Percentiles rank a stretch among this genome's conserved stretches.
Evolutionary conservation across 2,113 vertebrate species (phyloP).

Genomic region (Elephas maximus): DNA sequence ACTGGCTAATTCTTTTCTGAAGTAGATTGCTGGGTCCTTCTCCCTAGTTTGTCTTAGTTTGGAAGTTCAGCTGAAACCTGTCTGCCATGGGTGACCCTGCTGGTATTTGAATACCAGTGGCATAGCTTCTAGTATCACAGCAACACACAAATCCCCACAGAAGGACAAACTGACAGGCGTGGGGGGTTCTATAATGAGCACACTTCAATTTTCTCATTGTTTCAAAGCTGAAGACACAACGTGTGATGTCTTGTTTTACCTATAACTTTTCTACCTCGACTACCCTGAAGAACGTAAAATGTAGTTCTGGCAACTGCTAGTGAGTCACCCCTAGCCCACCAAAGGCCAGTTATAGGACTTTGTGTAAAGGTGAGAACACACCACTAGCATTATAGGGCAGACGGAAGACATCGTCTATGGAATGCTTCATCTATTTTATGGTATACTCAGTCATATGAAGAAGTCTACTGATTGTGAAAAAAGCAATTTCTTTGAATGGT

Average conservation of each 20-base stretch:
- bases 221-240: background rate
- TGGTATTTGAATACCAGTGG: too few species aligned
- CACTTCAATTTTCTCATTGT: background rate
- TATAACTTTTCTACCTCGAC: background rate
- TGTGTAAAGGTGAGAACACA: accelerated
- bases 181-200: background rate
- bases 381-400: background rate
- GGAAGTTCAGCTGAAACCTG: too few species aligned
- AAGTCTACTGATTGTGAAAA: background rate
- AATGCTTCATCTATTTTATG: background rate
- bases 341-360: background rate
- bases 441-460: background rate
- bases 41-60: too few species aligned
- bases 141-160: too few species aligned
- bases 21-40: too few species aligned
- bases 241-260: background rate
- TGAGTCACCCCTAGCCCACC: background rate
- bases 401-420: background rate
- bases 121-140: too few species aligned
- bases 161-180: too few species aligned
- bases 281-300: background rate
- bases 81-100: too few species aligned
- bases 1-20: too few species aligned
- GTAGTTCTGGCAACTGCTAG: background rate
- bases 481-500: background rate